Conservation (phyloP, 2,797 vertebrate genomes). For the Microcaecilia unicolor region DNA sequence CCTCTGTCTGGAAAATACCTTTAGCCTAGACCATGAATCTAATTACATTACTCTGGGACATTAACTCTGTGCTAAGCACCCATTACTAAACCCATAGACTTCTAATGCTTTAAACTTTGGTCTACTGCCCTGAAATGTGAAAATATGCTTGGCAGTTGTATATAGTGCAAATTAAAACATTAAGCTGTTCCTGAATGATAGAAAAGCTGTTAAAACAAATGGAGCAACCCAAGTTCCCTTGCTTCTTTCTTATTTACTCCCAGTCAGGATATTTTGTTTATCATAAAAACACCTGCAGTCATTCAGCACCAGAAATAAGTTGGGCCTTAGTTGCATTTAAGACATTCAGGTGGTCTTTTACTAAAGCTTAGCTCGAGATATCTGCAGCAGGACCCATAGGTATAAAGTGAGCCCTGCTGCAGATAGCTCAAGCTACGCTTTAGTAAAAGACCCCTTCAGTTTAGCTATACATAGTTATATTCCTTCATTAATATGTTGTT, state of each 20-base stretch:
- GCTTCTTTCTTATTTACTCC: background rate
- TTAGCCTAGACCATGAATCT: background rate
- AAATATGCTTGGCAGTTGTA: conserved; percentile 6
- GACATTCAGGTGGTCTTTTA: too few relatives aligned
- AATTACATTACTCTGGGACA: background rate
- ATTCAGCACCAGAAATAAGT: background rate
- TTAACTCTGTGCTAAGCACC: background rate
- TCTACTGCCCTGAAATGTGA: background rate
- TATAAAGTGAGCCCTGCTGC: too few relatives aligned
- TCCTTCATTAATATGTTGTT: too few relatives aligned
- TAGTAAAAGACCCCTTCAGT: too few relatives aligned
- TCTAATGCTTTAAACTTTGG: conserved; percentile 3
- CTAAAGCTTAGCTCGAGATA: too few relatives aligned
- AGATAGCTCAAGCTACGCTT: too few relatives aligned
- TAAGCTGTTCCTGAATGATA: background rate
- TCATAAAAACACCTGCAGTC: background rate
- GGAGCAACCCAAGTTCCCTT: background rate
- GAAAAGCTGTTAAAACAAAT: too few relatives aligned
- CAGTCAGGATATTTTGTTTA: background rate
- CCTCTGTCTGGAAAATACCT: background rate
- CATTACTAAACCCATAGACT: too few relatives aligned
- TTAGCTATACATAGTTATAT: too few relatives aligned
- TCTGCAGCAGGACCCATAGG: too few relatives aligned
- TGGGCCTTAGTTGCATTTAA: background rate
- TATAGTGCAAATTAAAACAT: too few relatives aligned